Base-by-base conservation (phyloP, 1,140 invertebrate species). In the Belonocnema kinseyi region DNA sequence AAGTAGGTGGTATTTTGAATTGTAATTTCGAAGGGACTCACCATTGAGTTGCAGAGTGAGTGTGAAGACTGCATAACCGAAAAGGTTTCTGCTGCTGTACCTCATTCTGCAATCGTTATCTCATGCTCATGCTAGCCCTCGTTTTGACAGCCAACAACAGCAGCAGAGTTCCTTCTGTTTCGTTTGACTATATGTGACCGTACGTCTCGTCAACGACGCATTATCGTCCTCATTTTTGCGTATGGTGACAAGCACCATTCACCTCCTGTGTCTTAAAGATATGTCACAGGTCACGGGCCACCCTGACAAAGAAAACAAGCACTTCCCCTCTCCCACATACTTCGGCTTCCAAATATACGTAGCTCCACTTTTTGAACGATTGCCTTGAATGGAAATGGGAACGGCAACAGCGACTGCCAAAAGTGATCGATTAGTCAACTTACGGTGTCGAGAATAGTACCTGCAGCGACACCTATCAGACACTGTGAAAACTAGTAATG, bases 51-150 rank as follows among this genome's bases (percentile, higher is more conserved):
- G 87, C 81, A 90, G 87, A 83, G 83, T 87, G 81, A 90, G 86
- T 70, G 87, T 89, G 84, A 90, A 85, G 82, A 90, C 85, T 82
- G 89, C 88, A 88, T 90, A 91, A 87, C 90, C 86, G 83, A 91
- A 85, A 82, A 91, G 85, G 85, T 89, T 86, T 88, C 87, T 85
- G 83, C 87, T 86, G 84, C 87, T 90, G 88, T 89, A 87, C 87
- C 86, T 90, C 90, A 91, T 91, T 91, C 90, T 91, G 89, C 82
- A 83, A 88, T 88, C 83, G 90, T 91, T 91, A 91, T 90, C 90
- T 91, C 90, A 86, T 91, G 85, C 90, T 91, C 90, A 86, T 91
- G 85, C 88, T 90, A 88, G 58, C 80, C 84, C 50, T 72, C 76
- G 74, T 82, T 54, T 74, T 66, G 78, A 74, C 71, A 56, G 51